A percentile compares a stretch with the other conserved stretches of the same genome.
Conservation (phyloP, 2,113 vertebrate species). For the Chionodraco myersi region DNA sequence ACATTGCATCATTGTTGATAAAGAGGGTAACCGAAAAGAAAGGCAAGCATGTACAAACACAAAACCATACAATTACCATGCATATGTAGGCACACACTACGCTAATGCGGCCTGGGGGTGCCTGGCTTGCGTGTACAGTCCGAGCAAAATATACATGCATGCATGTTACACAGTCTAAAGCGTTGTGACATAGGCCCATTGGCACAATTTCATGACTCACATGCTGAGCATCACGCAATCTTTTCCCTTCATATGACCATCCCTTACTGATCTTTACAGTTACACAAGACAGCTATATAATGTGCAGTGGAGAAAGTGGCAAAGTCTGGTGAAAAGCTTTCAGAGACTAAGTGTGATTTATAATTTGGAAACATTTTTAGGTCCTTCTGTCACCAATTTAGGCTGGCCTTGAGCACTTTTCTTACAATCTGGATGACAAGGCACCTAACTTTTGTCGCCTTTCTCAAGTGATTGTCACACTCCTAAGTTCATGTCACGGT, state of each 20-base stretch:
- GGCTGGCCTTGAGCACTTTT: conserved; percentile 30
- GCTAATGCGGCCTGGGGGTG: conserved; percentile 24
- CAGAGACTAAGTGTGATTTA: conserved; percentile 15
- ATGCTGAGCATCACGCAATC: conserved; percentile 53
- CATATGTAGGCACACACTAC: conserved; percentile 20
- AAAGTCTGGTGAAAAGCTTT: conserved; percentile 1
- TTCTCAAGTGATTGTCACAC: conserved; percentile 7
- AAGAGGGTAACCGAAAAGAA: conserved; percentile 9
- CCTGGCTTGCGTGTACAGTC: conserved; percentile 43
- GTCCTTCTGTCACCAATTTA: conserved; percentile 1
- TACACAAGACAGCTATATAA: not conserved
- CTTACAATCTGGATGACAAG: conserved; percentile 15
- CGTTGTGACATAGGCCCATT: conserved; percentile 55
- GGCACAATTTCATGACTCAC: conserved; percentile 63
- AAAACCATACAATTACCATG: conserved; percentile 2
- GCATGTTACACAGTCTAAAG: conserved; percentile 39
- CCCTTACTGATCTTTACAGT: conserved; percentile 2
- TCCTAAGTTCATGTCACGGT: no score
- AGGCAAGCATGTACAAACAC: not conserved
- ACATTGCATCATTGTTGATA: conserved; percentile 18
- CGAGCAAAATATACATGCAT: conserved; percentile 31
- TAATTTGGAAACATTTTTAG: conserved; percentile 2
- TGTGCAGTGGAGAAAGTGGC: not conserved
- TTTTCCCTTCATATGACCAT: conserved; percentile 42
- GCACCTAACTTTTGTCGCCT: not conserved